Conservation (phyloP, 2,113 vertebrate genomes). For the Hystrix cristata region DNA sequence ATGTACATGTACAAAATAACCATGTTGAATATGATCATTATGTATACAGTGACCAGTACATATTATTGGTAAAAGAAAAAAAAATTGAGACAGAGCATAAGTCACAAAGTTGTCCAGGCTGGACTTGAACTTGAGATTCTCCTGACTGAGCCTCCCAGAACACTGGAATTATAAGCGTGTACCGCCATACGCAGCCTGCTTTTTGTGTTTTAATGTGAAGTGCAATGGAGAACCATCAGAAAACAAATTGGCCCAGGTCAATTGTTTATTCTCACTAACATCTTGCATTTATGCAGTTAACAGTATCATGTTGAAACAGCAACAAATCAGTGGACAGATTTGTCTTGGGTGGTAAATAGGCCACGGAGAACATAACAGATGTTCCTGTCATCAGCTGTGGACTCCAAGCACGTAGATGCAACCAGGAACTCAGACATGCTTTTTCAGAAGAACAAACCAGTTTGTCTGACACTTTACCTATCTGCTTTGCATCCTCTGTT, state of each 20-base stretch:
- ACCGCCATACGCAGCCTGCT: not conserved
- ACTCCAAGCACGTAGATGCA: not conserved
- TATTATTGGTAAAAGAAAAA: too few species aligned
- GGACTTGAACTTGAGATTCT: not conserved
- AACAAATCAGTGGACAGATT: not conserved
- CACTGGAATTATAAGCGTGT: not conserved
- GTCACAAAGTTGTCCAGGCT: not conserved
- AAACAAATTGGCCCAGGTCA: not conserved
- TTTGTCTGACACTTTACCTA: slow-evolving; percentile 29
- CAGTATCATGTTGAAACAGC: not conserved
- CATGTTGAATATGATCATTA: too few species aligned
- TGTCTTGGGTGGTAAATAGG: not conserved
- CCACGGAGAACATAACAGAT: not conserved
- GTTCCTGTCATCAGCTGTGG: not conserved
- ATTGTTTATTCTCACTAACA: not conserved
- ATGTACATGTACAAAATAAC: too few species aligned
- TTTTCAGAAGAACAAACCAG: not conserved
- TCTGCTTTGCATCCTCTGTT: slow-evolving; percentile 47
- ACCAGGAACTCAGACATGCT: slow-evolving; percentile 35
- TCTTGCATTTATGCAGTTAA: not conserved
- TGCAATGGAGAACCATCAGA: not conserved
- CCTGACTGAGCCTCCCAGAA: not conserved
- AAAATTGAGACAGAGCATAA: not conserved
- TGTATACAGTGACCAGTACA: too few species aligned
- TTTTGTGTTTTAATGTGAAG: not conserved